Percentiles rank a stretch among this genome's conserved stretches.
Conservation (phyloP, 23 tunicate species). For the Ciona savignyi region DNA sequence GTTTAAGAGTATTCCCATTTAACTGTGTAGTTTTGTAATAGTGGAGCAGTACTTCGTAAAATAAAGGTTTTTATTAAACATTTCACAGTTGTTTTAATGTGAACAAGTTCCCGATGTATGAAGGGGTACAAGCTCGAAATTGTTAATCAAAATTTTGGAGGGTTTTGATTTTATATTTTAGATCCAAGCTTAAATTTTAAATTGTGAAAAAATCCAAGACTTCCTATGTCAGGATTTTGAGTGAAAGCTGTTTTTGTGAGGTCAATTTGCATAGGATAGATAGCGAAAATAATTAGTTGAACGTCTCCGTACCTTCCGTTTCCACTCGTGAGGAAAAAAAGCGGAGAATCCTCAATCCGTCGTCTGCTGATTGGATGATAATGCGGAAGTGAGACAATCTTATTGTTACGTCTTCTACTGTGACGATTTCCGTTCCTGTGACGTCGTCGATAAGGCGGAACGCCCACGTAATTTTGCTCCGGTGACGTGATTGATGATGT, state of each 20-base stretch:
- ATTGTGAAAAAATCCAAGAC: too few relatives aligned
- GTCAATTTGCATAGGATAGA: too few relatives aligned
- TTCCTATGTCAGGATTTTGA: too few relatives aligned
- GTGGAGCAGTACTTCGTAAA: too few relatives aligned
- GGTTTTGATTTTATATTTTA: too few relatives aligned
- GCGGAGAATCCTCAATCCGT: conserved; percentile 41
- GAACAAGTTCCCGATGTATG: too few relatives aligned
- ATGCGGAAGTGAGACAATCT: conserved; percentile 67
- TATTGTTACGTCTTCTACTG: conserved; percentile 24
- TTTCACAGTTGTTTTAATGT: neutral
- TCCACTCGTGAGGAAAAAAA: conserved; percentile 66
- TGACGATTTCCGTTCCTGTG: conserved; percentile 14
- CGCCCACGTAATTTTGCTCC: conserved; percentile 18
- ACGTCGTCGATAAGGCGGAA: conserved; percentile 47
- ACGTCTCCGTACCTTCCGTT: conserved; percentile 67
- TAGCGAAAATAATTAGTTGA: too few relatives aligned
- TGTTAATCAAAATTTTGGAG: too few relatives aligned
- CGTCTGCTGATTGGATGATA: conserved; percentile 71
- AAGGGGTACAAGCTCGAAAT: too few relatives aligned
- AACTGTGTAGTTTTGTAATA: too few relatives aligned
- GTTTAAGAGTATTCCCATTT: neutral
- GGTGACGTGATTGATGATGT: neutral
- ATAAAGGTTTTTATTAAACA: neutral
- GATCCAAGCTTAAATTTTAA: too few relatives aligned
- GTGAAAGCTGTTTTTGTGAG: too few relatives aligned